A percentile compares a stretch with the other conserved stretches of the same genome.
phyloP scores from a whole-genome alignment of 2,113 vertebrate genomes.

The Oreocharis arfaki region DNA sequence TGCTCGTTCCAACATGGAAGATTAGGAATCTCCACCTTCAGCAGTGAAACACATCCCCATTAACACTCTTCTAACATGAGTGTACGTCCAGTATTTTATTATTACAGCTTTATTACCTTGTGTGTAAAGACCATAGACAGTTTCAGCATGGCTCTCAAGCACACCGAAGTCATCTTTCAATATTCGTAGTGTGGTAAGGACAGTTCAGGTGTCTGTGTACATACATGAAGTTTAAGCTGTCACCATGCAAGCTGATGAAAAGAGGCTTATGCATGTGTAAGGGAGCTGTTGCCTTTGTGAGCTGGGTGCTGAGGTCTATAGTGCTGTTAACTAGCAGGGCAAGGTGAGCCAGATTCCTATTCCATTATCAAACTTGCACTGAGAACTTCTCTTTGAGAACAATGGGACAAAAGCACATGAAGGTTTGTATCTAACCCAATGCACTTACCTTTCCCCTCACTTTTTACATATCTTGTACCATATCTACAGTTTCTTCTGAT shows the following conservation, averaged over 20 bases:
- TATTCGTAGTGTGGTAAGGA: background rate
- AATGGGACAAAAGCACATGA: background rate
- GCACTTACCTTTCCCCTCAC: background rate
- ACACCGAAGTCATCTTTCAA: background rate
- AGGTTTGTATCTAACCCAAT: background rate
- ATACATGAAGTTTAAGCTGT: background rate
- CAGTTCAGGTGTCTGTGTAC: background rate
- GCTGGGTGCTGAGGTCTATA: background rate
- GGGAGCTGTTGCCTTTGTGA: background rate
- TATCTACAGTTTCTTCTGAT: background rate
- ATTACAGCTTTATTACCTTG: background rate
- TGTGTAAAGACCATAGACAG: background rate
- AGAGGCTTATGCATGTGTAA: background rate
- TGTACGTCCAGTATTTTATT: background rate
- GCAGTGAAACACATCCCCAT: background rate
- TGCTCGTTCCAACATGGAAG: background rate
- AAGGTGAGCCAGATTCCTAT: background rate
- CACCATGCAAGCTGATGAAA: background rate
- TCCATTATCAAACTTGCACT: background rate
- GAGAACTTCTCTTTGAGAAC: background rate
- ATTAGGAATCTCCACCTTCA: background rate
- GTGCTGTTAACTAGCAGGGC: background rate
- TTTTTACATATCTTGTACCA: background rate
- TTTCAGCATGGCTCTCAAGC: background rate
- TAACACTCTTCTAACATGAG: background rate